A percentile compares a stretch with the other conserved stretches of the same genome.
Evolutionary conservation across 2,888 invertebrate species (phyloP).

Genomic region (Nomada fucata): DNA sequence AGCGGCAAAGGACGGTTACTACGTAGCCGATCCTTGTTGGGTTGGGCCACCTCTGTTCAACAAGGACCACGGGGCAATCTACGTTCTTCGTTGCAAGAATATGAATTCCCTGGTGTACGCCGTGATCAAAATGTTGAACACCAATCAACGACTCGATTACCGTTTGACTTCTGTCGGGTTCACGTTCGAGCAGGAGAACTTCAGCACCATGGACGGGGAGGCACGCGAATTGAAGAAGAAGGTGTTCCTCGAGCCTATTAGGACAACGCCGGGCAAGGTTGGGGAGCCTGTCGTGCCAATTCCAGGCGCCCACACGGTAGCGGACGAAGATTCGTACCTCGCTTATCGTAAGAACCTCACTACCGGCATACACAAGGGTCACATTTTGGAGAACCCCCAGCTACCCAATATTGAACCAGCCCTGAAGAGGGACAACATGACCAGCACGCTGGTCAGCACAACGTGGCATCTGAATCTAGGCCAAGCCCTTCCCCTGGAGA

Average conservation of each 20-base stretch:
- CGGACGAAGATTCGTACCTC: constrained; percentile 71
- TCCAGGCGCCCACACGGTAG: constrained; percentile 67
- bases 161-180: constrained; percentile 75
- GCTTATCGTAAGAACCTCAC: constrained; percentile 68
- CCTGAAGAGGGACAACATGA: constrained; percentile 60
- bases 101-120: constrained; percentile 76
- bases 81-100: constrained; percentile 79
- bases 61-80: constrained; percentile 77
- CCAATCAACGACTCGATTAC: constrained; percentile 76
- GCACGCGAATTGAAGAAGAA: constrained; percentile 43
- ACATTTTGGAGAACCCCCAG: constrained; percentile 67
- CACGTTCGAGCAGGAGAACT: constrained; percentile 62
- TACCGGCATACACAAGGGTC: constrained; percentile 62
- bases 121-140: constrained; percentile 79
- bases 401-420: constrained; percentile 48
- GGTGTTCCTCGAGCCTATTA: constrained; percentile 67
- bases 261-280: constrained; percentile 67
- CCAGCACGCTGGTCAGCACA: constrained; percentile 72
- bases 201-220: constrained; percentile 19
- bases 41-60: constrained; percentile 79
- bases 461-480: constrained; percentile 76
- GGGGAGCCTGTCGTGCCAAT: constrained; percentile 47
- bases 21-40: constrained; percentile 79
- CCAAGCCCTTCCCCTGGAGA: constrained; percentile 59
- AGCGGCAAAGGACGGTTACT: constrained; percentile 75